Conservation (phyloP, 2,113 vertebrate species). For the Canis aureus region DNA sequence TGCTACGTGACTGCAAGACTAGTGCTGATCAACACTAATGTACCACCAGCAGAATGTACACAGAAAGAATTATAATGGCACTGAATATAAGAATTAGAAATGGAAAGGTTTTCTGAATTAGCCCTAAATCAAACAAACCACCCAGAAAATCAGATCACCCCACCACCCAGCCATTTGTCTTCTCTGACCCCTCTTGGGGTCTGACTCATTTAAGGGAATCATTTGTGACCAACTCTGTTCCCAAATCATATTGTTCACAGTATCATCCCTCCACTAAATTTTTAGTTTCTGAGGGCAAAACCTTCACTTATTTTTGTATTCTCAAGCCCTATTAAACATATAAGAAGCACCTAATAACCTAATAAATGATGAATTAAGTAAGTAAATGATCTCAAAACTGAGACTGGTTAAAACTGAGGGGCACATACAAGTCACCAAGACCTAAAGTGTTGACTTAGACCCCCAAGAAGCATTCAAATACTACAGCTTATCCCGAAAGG, state of each 20-base stretch:
- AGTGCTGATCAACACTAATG: background rate
- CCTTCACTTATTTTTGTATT: background rate
- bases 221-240: background rate
- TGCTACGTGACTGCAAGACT: background rate
- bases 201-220: background rate
- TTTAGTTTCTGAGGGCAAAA: background rate
- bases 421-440: background rate
- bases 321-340: background rate
- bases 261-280: background rate
- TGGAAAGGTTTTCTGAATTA: background rate
- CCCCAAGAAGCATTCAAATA: background rate
- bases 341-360: background rate
- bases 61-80: background rate
- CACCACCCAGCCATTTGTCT: background rate
- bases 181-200: background rate
- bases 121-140: background rate
- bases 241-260: background rate
- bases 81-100: background rate
- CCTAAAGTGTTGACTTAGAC: background rate
- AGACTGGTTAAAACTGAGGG: background rate
- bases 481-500: background rate
- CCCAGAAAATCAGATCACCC: background rate
- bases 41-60: background rate
- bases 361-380: background rate
- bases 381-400: background rate